A percentile compares a stretch with the other conserved stretches of the same genome.
Evolutionary conservation across 2,888 invertebrate genomes (phyloP).

Genomic region (Hemistola chrysoprasaria): DNA sequence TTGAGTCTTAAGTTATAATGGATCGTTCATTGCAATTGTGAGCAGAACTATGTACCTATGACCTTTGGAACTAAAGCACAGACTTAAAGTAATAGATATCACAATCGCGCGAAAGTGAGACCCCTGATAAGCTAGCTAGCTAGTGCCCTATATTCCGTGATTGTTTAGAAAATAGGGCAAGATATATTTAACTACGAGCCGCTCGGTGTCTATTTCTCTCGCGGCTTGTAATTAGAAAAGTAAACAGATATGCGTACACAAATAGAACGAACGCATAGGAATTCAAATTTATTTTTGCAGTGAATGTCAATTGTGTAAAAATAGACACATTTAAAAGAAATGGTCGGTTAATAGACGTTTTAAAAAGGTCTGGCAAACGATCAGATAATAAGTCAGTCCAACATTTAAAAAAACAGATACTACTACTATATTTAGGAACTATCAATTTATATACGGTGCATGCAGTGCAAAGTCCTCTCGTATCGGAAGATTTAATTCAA

Average conservation of each 20-base stretch:
- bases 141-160: slow-evolving; percentile 62
- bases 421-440: too few relatives aligned
- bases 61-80: too few relatives aligned
- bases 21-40: too few relatives aligned
- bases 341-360: neutral
- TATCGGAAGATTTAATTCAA: too few relatives aligned
- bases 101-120: slow-evolving; percentile 22
- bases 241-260: slow-evolving; percentile 54
- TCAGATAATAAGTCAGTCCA: neutral
- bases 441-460: too few relatives aligned
- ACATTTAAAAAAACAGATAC: too few relatives aligned
- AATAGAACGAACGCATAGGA: slow-evolving; percentile 55
- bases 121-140: slow-evolving; percentile 42
- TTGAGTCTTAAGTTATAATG: too few relatives aligned
- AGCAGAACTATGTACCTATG: too few relatives aligned
- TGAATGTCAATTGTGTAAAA: slow-evolving; percentile 11
- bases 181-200: slow-evolving; percentile 69
- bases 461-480: too few relatives aligned
- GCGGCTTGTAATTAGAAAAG: slow-evolving; percentile 63
- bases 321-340: slow-evolving; percentile 6
- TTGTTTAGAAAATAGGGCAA: slow-evolving; percentile 66
- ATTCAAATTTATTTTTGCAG: slow-evolving; percentile 28
- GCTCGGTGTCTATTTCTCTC: slow-evolving; percentile 61
- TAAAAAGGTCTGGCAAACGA: slow-evolving; percentile 2
- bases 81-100: too few relatives aligned